These are phyloP conservation scores for Drosophila burlai DNA, from an alignment of 1,140 invertebrate genomes.

Conservation along the genomic window DNA sequence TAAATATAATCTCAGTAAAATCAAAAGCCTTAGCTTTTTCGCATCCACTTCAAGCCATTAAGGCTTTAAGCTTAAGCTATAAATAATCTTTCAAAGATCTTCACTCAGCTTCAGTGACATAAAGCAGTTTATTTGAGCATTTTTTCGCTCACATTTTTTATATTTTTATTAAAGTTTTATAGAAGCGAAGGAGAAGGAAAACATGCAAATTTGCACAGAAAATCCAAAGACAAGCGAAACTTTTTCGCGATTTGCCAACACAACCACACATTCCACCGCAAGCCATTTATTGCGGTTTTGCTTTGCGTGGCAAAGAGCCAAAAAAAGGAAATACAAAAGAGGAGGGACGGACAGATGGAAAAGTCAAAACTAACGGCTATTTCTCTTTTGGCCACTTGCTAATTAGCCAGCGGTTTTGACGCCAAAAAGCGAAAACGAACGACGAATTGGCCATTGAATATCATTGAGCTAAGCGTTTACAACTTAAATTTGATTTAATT, in stretches of 20 bases:
- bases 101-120: background rate
- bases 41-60: background rate
- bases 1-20: background rate
- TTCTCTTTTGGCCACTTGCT: slow-evolving; percentile 36
- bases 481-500: slow-evolving; percentile 1
- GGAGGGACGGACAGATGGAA: slow-evolving; percentile 14
- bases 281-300: slow-evolving; percentile 38
- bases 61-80: background rate
- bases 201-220: background rate
- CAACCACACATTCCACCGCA: slow-evolving; percentile 13
- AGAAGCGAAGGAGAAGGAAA: background rate
- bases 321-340: slow-evolving; percentile 1
- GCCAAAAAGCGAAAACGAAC: background rate
- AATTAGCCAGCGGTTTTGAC: slow-evolving; percentile 31
- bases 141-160: background rate
- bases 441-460: slow-evolving; percentile 7
- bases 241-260: slow-evolving; percentile 4
- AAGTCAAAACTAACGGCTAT: slow-evolving; percentile 29
- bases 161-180: slow-evolving; percentile 1
- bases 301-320: slow-evolving; percentile 17
- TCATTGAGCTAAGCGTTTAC: background rate
- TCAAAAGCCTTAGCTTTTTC: too few relatives aligned
- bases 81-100: background rate
- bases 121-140: background rate
- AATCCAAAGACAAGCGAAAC: background rate